A percentile compares a stretch with the other conserved stretches of the same genome.
Evolutionary conservation across 2,113 vertebrate species (phyloP).

Genomic region (Onychorhynchus coronatus): DNA sequence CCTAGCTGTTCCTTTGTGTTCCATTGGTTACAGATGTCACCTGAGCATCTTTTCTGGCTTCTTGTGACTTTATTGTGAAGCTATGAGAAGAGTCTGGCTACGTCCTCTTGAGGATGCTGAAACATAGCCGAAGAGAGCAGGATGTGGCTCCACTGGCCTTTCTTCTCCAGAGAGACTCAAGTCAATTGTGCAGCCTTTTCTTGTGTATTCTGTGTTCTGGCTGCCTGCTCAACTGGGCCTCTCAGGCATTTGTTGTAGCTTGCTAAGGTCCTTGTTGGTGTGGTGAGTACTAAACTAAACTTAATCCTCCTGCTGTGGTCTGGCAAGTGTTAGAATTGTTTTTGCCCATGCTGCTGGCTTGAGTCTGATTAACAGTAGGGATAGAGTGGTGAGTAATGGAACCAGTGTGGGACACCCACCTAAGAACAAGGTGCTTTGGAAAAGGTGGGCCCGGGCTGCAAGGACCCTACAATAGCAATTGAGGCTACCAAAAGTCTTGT

Average conservation of each 20-base stretch:
- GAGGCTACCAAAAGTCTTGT: background rate
- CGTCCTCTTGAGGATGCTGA: background rate
- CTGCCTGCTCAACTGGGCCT: background rate
- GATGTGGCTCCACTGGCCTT: background rate
- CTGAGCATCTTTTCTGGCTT: background rate
- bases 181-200: background rate
- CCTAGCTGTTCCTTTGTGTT: background rate
- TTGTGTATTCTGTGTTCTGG: rapidly evolving
- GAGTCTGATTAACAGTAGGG: background rate
- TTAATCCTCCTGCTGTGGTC: background rate
- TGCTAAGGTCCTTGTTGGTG: background rate
- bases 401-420: background rate
- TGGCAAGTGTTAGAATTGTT: background rate
- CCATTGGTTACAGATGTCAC: background rate
- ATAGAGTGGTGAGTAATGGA: background rate
- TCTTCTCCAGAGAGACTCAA: background rate
- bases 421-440: background rate
- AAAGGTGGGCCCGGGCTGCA: background rate
- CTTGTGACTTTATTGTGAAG: background rate
- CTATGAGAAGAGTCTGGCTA: background rate
- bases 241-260: background rate
- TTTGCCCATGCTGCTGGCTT: background rate
- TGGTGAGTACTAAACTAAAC: background rate
- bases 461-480: background rate
- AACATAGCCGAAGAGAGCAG: background rate